Conservation (phyloP, 2,888 invertebrate species). For the Micoletzkya japonica region DNA sequence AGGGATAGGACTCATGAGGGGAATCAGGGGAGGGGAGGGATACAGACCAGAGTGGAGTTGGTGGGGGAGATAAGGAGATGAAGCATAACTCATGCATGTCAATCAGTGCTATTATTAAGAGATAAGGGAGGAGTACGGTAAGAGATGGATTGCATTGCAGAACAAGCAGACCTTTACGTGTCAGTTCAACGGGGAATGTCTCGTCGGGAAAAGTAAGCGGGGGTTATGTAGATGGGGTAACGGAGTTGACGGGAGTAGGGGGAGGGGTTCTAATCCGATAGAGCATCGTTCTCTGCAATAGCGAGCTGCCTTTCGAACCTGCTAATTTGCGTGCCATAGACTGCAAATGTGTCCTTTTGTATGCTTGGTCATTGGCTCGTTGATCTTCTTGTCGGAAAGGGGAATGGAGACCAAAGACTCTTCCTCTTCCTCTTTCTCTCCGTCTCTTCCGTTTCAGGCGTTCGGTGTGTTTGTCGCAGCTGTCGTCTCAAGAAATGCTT, state of each 20-base stretch:
- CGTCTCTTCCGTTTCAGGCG: constrained; percentile 50
- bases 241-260: background rate
- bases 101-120: background rate
- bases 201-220: constrained; percentile 52
- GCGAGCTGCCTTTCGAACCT: no score
- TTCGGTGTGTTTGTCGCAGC: constrained; percentile 52
- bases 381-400: background rate
- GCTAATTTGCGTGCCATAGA: no score
- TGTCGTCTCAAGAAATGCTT: constrained; percentile 55
- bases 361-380: no score
- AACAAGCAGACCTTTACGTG: constrained; percentile 55
- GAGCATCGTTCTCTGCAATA: background rate
- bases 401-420: no score
- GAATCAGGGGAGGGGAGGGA: background rate
- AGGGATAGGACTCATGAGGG: constrained; percentile 1
- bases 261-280: constrained; percentile 1
- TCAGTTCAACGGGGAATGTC: constrained; percentile 49
- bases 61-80: background rate
- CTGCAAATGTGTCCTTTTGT: no score
- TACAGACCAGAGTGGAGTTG: background rate
- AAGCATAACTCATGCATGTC: background rate
- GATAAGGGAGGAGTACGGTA: background rate
- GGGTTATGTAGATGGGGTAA: constrained; percentile 23
- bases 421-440: no score
- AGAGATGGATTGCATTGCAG: constrained; percentile 36